Base-by-base conservation (phyloP, 2,888 invertebrate species). In the Dendrolimus houi region DNA sequence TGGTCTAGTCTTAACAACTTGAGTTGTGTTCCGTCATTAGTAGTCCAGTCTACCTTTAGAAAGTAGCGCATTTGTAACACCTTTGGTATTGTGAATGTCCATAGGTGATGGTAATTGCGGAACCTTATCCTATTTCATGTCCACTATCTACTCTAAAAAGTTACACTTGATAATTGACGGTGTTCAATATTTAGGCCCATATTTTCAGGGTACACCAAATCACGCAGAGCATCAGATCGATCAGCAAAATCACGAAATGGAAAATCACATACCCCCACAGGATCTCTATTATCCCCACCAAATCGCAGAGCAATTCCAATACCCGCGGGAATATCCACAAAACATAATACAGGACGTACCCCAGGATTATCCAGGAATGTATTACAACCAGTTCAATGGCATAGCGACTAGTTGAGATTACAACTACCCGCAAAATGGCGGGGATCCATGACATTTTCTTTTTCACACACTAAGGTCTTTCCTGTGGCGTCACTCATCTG, bases 401-500 rank as follows among this genome's bases (percentile, higher is more conserved):
- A 75, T 81, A 29, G 72, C 69, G 8, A 77, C 83, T 58, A 85
- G 85, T 72, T 85, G 86, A 85, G 79, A 66, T 58, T 64, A 64
- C 41, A 59, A 55, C 0, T 55, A 66, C 62, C 55, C 64, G 53
- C 61, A 64, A 41, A 58, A 57, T 17, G 56, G 62, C 9, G 65
- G 65, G 56, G 59, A 59, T 12, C 53, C 58, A 47, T 65, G 64
- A 62, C 56, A 56, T 8, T 56, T 53, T 54, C n/a, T 55, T 9
- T 1, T 56, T 8, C 29, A 29, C 29, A 6, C 6, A 29, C 29
- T 29, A 29, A 29, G 29, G 29, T 29, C 6, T 29, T 29, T 29
- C 29, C 29, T 29, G 29, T 29, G 29, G 29, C 29, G 29, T 29
- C 17, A 17, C 17, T 17, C 2, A 17, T 17, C 17, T 17, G 17